Evolutionary conservation across 2,888 invertebrate genomes (phyloP).

Genomic region (Chrysodeixis includens): DNA sequence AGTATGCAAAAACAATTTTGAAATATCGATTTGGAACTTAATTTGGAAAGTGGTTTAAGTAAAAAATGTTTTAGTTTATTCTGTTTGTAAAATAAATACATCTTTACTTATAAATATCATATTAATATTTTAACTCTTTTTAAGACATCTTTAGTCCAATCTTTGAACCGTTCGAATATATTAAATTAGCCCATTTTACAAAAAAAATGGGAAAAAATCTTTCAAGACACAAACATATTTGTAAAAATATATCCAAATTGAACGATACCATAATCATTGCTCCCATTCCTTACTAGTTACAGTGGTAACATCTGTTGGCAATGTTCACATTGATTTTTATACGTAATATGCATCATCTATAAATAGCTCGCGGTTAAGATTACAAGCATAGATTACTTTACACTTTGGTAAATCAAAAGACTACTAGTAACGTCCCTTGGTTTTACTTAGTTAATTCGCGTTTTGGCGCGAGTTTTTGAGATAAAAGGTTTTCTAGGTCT

Average conservation of each 20-base stretch:
- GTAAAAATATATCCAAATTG: too few species aligned
- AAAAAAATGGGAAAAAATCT: too few species aligned
- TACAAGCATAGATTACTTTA: constrained; percentile 39
- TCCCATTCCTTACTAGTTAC: constrained; percentile 35
- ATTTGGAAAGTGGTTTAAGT: too few species aligned
- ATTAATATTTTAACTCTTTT: too few species aligned
- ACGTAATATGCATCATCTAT: constrained; percentile 43
- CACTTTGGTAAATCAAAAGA: constrained; percentile 16
- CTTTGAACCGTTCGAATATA: too few species aligned
- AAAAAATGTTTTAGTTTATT: too few species aligned
- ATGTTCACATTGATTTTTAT: constrained; percentile 39
- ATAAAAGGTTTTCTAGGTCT: neutral
- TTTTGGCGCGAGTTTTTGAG: neutral
- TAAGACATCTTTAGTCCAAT: too few species aligned
- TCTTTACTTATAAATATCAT: too few species aligned
- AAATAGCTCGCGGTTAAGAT: constrained; percentile 41
- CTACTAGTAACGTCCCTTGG: neutral
- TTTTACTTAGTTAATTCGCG: neutral
- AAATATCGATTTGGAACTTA: neutral
- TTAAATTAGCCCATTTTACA: too few species aligned
- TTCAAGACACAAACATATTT: too few species aligned
- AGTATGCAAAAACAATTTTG: neutral
- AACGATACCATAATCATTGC: constrained; percentile 8
- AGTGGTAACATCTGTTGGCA: constrained; percentile 45
- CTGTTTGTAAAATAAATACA: too few species aligned